Percentiles rank a stretch among this genome's conserved stretches.
Conservation (phyloP, 2,888 invertebrate species). For the Tridacna crocea region DNA sequence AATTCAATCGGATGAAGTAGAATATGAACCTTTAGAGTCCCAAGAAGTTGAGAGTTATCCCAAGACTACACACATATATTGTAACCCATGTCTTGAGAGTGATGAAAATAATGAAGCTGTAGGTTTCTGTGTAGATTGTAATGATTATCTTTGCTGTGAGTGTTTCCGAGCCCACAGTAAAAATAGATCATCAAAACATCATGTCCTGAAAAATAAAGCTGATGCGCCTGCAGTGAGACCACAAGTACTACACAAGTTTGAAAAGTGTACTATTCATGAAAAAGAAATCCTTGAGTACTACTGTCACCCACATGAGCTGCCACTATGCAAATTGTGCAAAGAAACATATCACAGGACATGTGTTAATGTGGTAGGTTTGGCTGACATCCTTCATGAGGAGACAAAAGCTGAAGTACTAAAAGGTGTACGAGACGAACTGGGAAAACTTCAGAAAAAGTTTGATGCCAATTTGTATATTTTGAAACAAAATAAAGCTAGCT, state of each 20-base stretch:
- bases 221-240: neutral
- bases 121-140: neutral
- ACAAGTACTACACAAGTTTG: neutral
- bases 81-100: neutral
- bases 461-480: neutral
- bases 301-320: neutral
- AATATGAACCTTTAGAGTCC: too few relatives aligned
- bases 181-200: neutral
- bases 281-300: neutral
- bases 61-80: too few relatives aligned
- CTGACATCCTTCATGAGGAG: neutral
- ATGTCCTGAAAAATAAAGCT: neutral
- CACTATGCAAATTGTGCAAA: neutral
- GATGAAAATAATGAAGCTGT: neutral
- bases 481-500: neutral
- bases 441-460: neutral
- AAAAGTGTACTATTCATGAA: neutral
- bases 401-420: neutral
- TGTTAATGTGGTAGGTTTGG: neutral
- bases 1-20: too few relatives aligned
- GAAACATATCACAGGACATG: neutral
- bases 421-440: neutral
- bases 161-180: neutral
- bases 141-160: neutral
- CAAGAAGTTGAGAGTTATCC: too few relatives aligned